Percentiles rank a stretch among this genome's conserved stretches.
phyloP scores from a whole-genome alignment of 1,140 invertebrate species.

The Bemisia tabaci region DNA sequence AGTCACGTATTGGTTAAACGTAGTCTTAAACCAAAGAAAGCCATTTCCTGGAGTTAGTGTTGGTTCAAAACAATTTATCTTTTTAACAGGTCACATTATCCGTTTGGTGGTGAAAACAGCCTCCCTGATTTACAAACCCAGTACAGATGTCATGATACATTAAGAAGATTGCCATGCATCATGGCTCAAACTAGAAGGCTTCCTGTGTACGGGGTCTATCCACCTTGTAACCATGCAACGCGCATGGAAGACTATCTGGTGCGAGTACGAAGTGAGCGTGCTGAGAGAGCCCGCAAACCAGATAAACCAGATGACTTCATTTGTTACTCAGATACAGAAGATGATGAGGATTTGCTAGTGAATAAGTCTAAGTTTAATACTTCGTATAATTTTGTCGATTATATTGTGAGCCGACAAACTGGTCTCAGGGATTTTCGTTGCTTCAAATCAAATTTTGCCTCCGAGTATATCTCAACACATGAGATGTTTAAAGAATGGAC shows the following conservation, averaged over 20 bases:
- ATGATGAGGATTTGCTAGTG: conserved; percentile 61
- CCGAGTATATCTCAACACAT: conserved; percentile 69
- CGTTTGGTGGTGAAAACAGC: too few species aligned
- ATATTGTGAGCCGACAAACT: conserved; percentile 57
- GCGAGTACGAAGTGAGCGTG: conserved; percentile 44
- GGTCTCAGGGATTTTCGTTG: conserved; percentile 50
- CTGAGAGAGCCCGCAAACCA: conserved; percentile 55
- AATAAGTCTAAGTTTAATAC: conserved; percentile 54
- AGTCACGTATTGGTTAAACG: too few species aligned
- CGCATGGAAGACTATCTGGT: conserved; percentile 55
- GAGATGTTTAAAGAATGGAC: conserved; percentile 74
- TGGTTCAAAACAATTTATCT: too few species aligned
- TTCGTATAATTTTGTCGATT: conserved; percentile 73
- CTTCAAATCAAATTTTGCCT: conserved; percentile 60
- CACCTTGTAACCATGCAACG: conserved; percentile 49
- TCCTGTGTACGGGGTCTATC: conserved; percentile 45
- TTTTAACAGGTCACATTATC: too few species aligned
- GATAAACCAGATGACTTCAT: conserved; percentile 80
- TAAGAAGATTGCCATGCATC: conserved; percentile 22
- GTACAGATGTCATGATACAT: background rate
- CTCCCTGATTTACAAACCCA: too few species aligned
- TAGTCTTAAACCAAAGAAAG: too few species aligned
- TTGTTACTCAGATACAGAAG: conserved; percentile 70
- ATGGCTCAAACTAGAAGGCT: conserved; percentile 41
- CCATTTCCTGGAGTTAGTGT: too few species aligned